Evolutionary conservation across 1,140 invertebrate species (phyloP), one percentile per base, ranked within the genome.

Genomic region (Aphaenogaster rudis): DNA sequence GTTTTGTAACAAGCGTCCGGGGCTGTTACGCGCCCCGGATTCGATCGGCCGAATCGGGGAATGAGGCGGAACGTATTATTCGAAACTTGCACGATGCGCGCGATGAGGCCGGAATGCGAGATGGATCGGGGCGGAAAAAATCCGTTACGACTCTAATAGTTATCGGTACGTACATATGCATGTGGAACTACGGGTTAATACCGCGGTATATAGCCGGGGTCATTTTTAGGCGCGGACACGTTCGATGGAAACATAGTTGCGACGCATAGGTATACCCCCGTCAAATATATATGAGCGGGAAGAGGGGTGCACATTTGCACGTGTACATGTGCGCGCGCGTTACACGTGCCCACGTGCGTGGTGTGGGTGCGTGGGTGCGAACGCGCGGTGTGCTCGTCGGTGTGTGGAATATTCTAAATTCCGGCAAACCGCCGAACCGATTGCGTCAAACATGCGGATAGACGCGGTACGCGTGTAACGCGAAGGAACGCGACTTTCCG

Each of bases 361-460:
- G n/a, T 21, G 15, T 48, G 17, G 6, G 39, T n/a, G 3, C 71
- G 59, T 82, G 80, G 42, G 54, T 61, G 45, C 54, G 64, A 59
- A 42, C 52, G 82, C 74, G 74, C 79, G 84, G 61, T 72, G 78
- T 48, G 54, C 57, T 54, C 82, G 71, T 86, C 76, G n/a, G 72
- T 88, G 81, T 71, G 66, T 57, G 72, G 63, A 80, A 66, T 80
- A 78, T 54, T 74, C 78, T 86, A 86, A 90, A 86, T 89, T 78
- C 72, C 61, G 42, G 74, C 57, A 54, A 80, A 89, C 67, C 50
- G 21, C 59, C 61, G 82, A 77, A 71, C 74, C 87, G 72, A 88
- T 72, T 61, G 79, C 50, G 69, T 61, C 71, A 88, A 76, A 84
- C 80, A 64, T 52, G 52, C 59, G 57, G 72, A 82, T 39, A 52